These are phyloP conservation scores for Xenopus laevis DNA, from an alignment of 2,113 vertebrate genomes.

Conservation along the genomic window DNA sequence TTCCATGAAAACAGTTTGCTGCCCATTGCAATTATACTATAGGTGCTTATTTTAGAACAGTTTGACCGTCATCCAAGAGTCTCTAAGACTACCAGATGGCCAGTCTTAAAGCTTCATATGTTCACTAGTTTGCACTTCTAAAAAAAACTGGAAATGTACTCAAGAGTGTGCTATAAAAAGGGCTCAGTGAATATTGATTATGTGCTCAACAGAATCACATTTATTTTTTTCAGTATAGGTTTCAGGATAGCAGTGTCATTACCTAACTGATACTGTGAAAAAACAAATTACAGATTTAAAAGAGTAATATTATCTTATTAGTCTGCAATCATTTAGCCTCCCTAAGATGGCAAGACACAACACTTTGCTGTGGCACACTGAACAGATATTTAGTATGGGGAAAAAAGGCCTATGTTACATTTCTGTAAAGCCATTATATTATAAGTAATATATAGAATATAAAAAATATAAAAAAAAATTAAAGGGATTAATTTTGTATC, in stretches of 20 bases:
- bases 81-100: conserved; percentile 95
- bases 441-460: too few species aligned
- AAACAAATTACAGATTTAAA: too few species aligned
- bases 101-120: conserved; percentile 93
- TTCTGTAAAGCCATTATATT: too few species aligned
- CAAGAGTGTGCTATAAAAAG: conserved; percentile 82
- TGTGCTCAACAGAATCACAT: not conserved
- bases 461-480: too few species aligned
- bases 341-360: too few species aligned
- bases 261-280: conserved; percentile 13
- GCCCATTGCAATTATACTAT: conserved; percentile 77
- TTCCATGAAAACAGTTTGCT: conserved; percentile 80
- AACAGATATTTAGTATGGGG: too few species aligned
- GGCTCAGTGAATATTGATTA: conserved; percentile 60
- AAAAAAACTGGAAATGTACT: conserved; percentile 87
- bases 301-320: too few species aligned
- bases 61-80: conserved; percentile 92
- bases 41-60: conserved; percentile 86
- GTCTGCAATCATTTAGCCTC: too few species aligned
- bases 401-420: too few species aligned
- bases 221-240: not conserved
- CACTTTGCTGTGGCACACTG: too few species aligned
- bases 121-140: conserved; percentile 90
- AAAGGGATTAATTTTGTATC: too few species aligned
- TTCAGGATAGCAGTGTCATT: conserved; percentile 4